Conservation (phyloP, 2,113 vertebrate genomes). For the Sula dactylatra region DNA sequence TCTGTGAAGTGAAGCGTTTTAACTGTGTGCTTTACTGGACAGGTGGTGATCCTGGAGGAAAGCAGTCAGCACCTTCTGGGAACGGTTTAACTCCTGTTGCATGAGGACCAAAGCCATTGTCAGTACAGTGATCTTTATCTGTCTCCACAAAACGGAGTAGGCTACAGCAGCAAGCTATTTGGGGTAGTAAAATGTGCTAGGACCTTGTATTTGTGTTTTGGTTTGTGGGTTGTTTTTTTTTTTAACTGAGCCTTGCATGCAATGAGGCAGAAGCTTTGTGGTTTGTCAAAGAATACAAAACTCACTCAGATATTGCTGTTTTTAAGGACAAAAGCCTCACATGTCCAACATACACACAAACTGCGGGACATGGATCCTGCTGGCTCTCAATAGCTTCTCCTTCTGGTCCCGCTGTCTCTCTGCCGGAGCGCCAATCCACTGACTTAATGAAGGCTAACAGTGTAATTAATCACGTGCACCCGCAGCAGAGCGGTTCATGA, state of each 20-base stretch:
- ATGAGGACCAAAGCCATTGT: neutral
- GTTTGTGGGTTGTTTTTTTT: neutral
- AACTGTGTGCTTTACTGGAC: neutral
- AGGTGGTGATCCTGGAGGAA: neutral
- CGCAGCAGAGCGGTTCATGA: neutral
- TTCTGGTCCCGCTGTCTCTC: conserved; percentile 32
- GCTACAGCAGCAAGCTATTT: neutral
- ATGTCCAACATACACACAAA: neutral
- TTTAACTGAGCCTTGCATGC: neutral
- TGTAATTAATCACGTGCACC: conserved; percentile 49
- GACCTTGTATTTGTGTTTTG: neutral
- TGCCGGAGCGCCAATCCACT: neutral
- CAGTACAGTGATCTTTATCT: neutral
- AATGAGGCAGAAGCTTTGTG: neutral
- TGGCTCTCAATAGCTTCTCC: conserved; percentile 36
- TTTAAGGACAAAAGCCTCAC: conserved; percentile 13
- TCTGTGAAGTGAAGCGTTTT: neutral
- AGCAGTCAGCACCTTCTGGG: neutral
- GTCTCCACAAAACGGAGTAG: neutral
- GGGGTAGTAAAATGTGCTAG: neutral
- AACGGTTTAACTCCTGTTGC: neutral
- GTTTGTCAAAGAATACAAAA: neutral
- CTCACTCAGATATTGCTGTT: neutral
- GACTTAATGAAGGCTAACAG: conserved; percentile 60
- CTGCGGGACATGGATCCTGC: neutral